Evolutionary conservation across 2,113 vertebrate species (phyloP).

Genomic region (Aythya baeri): DNA sequence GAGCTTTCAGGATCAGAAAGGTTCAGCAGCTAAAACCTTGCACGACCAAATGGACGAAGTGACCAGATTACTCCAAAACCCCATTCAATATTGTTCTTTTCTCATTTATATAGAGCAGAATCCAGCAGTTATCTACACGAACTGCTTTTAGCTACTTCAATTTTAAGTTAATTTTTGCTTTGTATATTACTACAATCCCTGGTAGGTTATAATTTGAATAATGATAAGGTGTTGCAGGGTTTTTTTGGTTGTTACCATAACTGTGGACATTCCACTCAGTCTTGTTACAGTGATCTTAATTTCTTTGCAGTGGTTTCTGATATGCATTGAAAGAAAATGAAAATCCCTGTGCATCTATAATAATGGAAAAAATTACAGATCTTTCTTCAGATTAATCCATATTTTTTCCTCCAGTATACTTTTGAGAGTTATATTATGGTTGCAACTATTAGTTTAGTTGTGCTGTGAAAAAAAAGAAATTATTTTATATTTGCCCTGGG

Average conservation of each 20-base stretch:
- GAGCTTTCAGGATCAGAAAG: conserved; percentile 35
- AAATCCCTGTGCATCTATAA: conserved; percentile 56
- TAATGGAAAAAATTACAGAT: conserved; percentile 54
- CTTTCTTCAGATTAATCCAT: conserved; percentile 30
- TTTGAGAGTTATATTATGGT: conserved; percentile 48
- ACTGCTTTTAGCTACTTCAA: conserved; percentile 65
- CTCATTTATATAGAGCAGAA: conserved; percentile 62
- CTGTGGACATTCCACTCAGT: conserved; percentile 72
- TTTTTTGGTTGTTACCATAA: conserved; percentile 57
- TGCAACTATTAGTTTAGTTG: conserved; percentile 47
- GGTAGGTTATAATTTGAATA: conserved; percentile 63
- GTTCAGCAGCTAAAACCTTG: conserved; percentile 69
- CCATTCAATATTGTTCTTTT: conserved; percentile 57
- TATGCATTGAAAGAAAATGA: conserved; percentile 55
- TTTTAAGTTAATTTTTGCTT: conserved; percentile 74
- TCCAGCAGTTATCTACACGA: conserved; percentile 62
- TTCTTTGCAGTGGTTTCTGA: conserved; percentile 68
- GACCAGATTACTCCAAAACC: conserved; percentile 75
- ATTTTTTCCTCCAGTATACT: conserved; percentile 41
- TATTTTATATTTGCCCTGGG: conserved; percentile 54
- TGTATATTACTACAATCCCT: conserved; percentile 59
- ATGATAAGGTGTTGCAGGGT: conserved; percentile 47
- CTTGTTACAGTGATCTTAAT: conserved; percentile 57
- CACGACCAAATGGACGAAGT: conserved; percentile 79
- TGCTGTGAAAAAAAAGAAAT: conserved; percentile 48